phyloP scores from a whole-genome alignment of 2,797 vertebrate genomes.

The Megaceryle alcyon region DNA sequence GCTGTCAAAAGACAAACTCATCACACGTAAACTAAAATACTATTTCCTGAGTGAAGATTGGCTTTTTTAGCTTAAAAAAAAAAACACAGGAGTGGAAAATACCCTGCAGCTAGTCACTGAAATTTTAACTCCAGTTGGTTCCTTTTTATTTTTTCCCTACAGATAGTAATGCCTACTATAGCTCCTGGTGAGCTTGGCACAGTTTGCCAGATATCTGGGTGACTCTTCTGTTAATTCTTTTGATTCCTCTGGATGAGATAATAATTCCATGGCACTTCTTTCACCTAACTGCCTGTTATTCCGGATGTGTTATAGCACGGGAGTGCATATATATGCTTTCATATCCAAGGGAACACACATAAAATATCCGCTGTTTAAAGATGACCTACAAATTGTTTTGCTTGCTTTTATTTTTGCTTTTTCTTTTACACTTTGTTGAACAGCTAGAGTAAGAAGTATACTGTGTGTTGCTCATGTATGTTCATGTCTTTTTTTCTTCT shows the following conservation, averaged over 20 bases:
- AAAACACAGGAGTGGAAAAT: not conserved
- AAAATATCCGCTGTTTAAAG: not conserved
- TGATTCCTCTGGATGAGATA: not conserved
- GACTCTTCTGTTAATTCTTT: not conserved
- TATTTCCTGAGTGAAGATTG: not conserved
- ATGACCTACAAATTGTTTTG: not conserved
- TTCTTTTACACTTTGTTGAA: not conserved
- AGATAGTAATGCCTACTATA: not conserved
- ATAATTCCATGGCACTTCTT: not conserved
- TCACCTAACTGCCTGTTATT: not conserved
- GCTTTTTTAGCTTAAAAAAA: not conserved
- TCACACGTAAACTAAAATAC: not conserved
- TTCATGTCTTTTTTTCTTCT: not conserved
- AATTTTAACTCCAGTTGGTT: not conserved
- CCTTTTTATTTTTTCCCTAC: not conserved
- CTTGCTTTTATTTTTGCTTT: not conserved
- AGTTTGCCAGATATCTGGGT: not conserved
- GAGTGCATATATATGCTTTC: rapidly evolving
- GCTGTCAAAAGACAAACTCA: slow-evolving; percentile 35
- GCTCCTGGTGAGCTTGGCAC: not conserved
- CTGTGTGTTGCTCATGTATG: not conserved
- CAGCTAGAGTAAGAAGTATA: not conserved
- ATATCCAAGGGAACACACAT: rapidly evolving
- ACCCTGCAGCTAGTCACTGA: not conserved
- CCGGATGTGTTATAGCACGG: rapidly evolving